Evolutionary conservation across 2,888 invertebrate genomes (phyloP), one percentile per base, ranked within the genome.

Genomic region (Furcula furcula): DNA sequence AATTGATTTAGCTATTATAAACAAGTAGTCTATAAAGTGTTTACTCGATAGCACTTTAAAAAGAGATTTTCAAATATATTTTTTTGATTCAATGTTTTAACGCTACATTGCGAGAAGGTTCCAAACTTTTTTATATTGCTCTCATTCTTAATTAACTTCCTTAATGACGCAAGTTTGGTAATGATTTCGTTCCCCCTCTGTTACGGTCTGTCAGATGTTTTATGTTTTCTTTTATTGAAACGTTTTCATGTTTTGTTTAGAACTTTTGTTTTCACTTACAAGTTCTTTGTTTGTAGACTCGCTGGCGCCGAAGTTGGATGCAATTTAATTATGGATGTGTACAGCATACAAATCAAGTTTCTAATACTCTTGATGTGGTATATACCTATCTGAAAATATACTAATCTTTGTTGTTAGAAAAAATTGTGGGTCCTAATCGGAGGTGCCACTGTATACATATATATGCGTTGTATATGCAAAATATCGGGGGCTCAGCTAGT

Each of bases 71-170:
- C 9, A 36, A 37, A 38, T 52, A 40, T 55, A 52, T 63, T 49
- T 51, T 42, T 45, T 46, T 42, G 42, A 47, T 52, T 56, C 36
- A 55, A 41, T 44, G 46, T 39, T 51, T 55, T 40, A 31, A 50
- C 37, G 47, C 42, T 47, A 42, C 36, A 47, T 42, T 5, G 2
- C 29, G 34, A 35, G 29, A 29, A 39, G 34, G 28, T 39, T 55
- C 27, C 44, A 48, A 72, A 72, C 57, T 76, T 73, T 55, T 56
- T 61, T 55, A 75, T 73, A 72, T 70, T 74, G 74, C 70, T 65
- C 61, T 65, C 63, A 54, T 54, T 55, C 53, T 55, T 54, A 55
- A 58, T 58, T 56, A 62, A 55, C 45, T 53, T 62, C 41, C 46
- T 54, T 70, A 66, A 70, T 69, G 68, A 66, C 55, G 42, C 56